Evolutionary conservation across 2,113 vertebrate species (phyloP).

Genomic region (Scartelaos histophorus): DNA sequence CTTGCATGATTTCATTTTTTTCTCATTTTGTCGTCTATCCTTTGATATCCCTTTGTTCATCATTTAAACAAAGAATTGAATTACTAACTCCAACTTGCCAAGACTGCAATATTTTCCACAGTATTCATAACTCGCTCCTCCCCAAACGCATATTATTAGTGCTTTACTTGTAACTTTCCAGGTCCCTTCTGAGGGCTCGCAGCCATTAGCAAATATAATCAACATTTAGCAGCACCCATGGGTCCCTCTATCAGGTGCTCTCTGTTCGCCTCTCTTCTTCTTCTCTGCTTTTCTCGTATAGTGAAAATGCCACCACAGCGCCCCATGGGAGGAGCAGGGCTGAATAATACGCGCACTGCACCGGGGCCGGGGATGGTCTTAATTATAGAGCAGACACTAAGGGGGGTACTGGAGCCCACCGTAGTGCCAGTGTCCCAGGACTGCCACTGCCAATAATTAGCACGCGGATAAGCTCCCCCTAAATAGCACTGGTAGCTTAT

Average conservation of each 20-base stretch:
- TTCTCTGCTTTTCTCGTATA: conserved; percentile 58
- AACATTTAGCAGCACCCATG: conserved; percentile 68
- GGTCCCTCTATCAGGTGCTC: conserved; percentile 65
- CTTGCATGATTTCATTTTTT: too few relatives aligned
- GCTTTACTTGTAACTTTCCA: conserved; percentile 21
- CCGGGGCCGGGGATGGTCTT: conserved; percentile 59
- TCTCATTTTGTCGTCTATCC: too few relatives aligned
- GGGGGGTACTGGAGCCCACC: conserved; percentile 56
- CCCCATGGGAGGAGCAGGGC: conserved; percentile 66
- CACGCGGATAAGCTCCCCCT: conserved; percentile 18
- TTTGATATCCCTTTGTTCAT: too few relatives aligned
- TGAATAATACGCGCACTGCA: conserved; percentile 65
- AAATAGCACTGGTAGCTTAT: conserved; percentile 6
- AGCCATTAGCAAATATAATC: conserved; percentile 71
- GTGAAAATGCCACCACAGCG: conserved; percentile 56
- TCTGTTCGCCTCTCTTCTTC: conserved; percentile 43
- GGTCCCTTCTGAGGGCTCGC: conserved; percentile 34
- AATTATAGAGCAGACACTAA: conserved; percentile 72
- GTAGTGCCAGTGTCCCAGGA: conserved; percentile 50
- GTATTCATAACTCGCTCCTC: neutral
- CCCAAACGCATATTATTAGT: conserved; percentile 20
- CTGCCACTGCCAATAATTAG: conserved; percentile 64
- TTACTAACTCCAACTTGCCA: neutral
- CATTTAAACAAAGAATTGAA: neutral
- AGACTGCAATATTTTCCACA: neutral